Conservation (phyloP, 2,797 vertebrate genomes). For the Sebastes dallii region DNA sequence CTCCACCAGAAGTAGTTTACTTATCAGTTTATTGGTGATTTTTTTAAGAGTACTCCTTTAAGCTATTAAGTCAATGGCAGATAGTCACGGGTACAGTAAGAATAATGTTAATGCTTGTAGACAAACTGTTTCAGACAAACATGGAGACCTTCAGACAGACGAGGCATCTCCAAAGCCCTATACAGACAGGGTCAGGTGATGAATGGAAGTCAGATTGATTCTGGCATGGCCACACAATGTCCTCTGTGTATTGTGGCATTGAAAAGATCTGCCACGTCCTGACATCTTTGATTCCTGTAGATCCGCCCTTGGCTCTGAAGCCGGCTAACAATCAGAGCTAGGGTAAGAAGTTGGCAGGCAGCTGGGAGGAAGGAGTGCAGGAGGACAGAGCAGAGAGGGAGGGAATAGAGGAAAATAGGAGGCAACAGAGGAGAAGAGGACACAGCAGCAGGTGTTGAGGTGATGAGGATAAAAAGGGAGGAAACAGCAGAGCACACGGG, state of each 20-base stretch:
- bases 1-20: not conserved
- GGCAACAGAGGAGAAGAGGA: not conserved
- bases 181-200: constrained; percentile 70
- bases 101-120: constrained; percentile 15
- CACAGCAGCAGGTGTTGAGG: not conserved
- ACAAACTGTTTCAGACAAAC: constrained; percentile 19
- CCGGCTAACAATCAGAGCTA: constrained; percentile 28
- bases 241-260: constrained; percentile 66
- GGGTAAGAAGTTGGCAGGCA: constrained; percentile 44
- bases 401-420: not conserved
- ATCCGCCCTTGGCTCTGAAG: constrained; percentile 64
- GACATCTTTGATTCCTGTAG: constrained; percentile 68
- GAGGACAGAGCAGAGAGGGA: not conserved
- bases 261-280: constrained; percentile 56
- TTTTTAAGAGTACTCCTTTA: not conserved
- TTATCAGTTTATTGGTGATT: not conserved
- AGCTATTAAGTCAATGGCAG: not conserved
- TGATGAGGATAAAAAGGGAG: not conserved
- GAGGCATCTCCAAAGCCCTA: constrained; percentile 42
- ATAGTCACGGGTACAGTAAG: not conserved
- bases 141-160: constrained; percentile 31
- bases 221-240: constrained; percentile 58
- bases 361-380: not conserved
- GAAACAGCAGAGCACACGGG: not conserved
- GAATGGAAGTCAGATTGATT: constrained; percentile 78